Percentiles rank a stretch among this genome's conserved stretches.
phyloP scores from a whole-genome alignment of 2,113 vertebrate species.

The Tonatia bakeri region DNA sequence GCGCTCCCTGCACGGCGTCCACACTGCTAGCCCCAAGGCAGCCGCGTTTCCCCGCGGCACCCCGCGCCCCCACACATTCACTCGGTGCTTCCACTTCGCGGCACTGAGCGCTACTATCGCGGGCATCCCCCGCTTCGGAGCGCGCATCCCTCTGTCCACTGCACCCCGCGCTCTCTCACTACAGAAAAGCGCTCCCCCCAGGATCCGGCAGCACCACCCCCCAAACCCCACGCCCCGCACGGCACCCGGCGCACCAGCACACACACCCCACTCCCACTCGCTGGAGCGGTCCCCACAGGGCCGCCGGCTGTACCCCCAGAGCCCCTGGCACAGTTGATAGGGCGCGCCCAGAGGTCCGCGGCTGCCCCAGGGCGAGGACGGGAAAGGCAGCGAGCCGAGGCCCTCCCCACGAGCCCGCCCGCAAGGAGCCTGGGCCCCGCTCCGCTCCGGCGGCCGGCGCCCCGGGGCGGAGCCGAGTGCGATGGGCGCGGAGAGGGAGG shows the following conservation, averaged over 20 bases:
- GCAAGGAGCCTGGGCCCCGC: background rate
- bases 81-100: background rate
- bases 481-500: slow-evolving; percentile 56
- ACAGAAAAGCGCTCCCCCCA: background rate
- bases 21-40: background rate
- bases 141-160: background rate
- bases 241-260: background rate
- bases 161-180: background rate
- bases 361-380: background rate
- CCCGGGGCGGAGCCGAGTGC: slow-evolving; percentile 64
- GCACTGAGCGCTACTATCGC: background rate
- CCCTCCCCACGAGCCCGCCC: background rate
- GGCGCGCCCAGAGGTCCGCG: background rate
- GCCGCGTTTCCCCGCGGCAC: too few species aligned
- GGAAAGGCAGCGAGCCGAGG: background rate
- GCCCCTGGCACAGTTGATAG: background rate
- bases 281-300: background rate
- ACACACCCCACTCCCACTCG: background rate
- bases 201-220: background rate
- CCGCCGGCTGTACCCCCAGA: background rate
- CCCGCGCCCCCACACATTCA: background rate
- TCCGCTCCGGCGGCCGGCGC: slow-evolving; percentile 36
- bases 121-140: background rate
- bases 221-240: background rate
- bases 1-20: background rate